These are phyloP conservation scores for Eupithecia inturbata DNA, from an alignment of 2,888 invertebrate species.

Conservation along the genomic window DNA sequence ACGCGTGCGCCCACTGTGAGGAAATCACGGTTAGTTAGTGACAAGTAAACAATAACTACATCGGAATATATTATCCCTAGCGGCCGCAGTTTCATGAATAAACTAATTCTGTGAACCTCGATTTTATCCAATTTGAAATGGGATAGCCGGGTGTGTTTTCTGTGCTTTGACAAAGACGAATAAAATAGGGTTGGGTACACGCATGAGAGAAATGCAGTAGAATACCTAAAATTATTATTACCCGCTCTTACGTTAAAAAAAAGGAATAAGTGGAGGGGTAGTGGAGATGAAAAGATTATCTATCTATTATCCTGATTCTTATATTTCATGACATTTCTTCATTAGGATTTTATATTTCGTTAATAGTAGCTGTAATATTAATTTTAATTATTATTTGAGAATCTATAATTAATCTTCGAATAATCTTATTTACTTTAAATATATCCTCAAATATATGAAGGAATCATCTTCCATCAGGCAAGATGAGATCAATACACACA, in stretches of 20 bases:
- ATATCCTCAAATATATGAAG: no score
- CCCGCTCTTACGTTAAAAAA: no score
- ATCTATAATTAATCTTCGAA: no score
- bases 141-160: constrained; percentile 9
- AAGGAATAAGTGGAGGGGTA: no score
- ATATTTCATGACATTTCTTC: no score
- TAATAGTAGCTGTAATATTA: no score
- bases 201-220: not conserved
- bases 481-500: not conserved
- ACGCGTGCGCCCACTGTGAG: constrained; percentile 15
- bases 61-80: constrained; percentile 50
- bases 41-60: constrained; percentile 53
- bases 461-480: not conserved
- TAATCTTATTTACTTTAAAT: no score
- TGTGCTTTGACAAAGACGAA: constrained; percentile 10
- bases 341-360: no score
- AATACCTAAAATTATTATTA: not conserved
- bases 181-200: not conserved
- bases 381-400: no score
- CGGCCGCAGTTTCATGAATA: constrained; percentile 55
- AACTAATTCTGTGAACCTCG: constrained; percentile 49
- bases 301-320: no score
- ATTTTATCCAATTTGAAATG: constrained; percentile 18
- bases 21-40: constrained; percentile 51
- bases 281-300: no score